Evolutionary conservation across 2,113 vertebrate species (phyloP).

Genomic region (Scytalopus superciliaris): DNA sequence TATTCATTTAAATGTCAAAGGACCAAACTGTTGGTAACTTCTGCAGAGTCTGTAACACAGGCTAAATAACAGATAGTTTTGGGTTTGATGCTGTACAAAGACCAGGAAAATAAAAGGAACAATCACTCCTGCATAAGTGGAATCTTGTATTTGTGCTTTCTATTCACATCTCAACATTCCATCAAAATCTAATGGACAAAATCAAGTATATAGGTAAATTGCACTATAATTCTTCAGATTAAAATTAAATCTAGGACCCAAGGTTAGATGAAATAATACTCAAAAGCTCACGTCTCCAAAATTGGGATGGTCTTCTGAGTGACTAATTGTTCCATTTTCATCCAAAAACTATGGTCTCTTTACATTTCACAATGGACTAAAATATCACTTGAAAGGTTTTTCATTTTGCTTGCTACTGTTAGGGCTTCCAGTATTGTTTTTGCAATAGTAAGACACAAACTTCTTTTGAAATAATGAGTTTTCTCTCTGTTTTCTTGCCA

Average conservation of each 20-base stretch:
- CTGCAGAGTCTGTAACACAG: neutral
- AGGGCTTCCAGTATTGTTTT: neutral
- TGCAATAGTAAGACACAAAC: neutral
- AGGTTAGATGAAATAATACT: neutral
- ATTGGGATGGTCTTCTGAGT: neutral
- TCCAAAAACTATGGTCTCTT: neutral
- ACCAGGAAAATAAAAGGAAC: neutral
- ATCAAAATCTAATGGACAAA: neutral
- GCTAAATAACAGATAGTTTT: conserved; percentile 1
- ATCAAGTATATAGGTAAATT: neutral
- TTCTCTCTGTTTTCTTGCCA: neutral
- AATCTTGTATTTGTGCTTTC: neutral
- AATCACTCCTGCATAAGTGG: neutral
- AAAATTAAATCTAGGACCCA: neutral
- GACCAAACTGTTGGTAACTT: neutral
- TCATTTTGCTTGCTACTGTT: neutral
- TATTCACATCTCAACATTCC: neutral
- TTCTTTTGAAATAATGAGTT: neutral
- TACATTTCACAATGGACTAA: neutral
- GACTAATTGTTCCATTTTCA: neutral
- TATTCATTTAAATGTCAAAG: conserved; percentile 20
- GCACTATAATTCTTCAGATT: neutral
- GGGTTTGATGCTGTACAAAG: neutral
- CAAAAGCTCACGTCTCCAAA: neutral
- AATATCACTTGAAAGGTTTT: neutral